phyloP scores from a whole-genome alignment of 2,888 invertebrate genomes.

The Nipponacmea schrenckii region DNA sequence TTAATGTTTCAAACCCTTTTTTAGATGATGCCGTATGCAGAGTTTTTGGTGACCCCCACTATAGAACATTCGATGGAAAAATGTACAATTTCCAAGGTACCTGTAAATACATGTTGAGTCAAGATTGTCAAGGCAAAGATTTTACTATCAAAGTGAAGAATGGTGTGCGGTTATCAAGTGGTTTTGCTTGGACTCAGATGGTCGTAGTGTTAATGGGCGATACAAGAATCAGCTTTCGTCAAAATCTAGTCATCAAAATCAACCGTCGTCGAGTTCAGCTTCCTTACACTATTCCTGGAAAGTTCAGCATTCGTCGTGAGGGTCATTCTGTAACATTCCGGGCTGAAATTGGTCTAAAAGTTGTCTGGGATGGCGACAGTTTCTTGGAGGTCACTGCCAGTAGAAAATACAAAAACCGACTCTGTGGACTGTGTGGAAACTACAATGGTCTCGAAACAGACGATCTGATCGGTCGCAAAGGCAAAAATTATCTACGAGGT shows the following conservation, averaged over 20 bases:
- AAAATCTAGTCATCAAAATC: conserved; percentile 84
- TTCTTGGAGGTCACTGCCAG: conserved; percentile 87
- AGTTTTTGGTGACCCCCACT: conserved; percentile 95
- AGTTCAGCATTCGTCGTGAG: conserved; percentile 71
- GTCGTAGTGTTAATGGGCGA: conserved; percentile 74
- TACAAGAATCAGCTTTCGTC: conserved; percentile 74
- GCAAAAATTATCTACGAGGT: conserved; percentile 74
- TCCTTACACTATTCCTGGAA: conserved; percentile 73
- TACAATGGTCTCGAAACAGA: conserved; percentile 88
- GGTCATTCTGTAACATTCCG: conserved; percentile 68
- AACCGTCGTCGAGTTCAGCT: conserved; percentile 81
- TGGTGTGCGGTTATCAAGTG: conserved; percentile 81
- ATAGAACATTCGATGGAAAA: conserved; percentile 93
- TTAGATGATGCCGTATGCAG: conserved; percentile 87
- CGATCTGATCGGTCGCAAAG: conserved; percentile 74
- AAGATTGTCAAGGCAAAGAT: conserved; percentile 78
- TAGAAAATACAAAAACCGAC: conserved; percentile 76
- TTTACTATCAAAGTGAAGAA: conserved; percentile 92
- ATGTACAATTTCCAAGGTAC: conserved; percentile 89
- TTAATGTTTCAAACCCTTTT: too few species aligned
- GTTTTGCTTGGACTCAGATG: conserved; percentile 91
- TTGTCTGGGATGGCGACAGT: conserved; percentile 93
- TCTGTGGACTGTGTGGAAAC: conserved; percentile 95
- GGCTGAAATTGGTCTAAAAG: conserved; percentile 76
- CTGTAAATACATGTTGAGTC: conserved; percentile 84